These are phyloP conservation scores for Phorcus lineatus DNA, from an alignment of 2,888 invertebrate genomes.

Conservation along the genomic window DNA sequence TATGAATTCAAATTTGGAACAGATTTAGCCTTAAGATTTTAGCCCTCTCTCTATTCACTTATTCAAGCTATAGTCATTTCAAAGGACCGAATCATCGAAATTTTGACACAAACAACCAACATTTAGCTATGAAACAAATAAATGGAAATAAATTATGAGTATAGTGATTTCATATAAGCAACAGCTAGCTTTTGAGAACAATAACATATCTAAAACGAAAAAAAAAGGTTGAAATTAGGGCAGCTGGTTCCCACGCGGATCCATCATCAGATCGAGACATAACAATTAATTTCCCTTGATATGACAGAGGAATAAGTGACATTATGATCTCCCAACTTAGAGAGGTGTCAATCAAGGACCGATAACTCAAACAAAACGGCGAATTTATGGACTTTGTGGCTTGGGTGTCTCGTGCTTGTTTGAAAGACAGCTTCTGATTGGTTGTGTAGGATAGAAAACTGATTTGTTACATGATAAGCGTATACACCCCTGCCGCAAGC, in stretches of 20 bases:
- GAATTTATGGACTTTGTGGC: background rate
- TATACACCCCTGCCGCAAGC: background rate
- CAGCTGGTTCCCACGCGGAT: background rate
- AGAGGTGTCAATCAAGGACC: background rate
- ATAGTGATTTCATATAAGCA: no score
- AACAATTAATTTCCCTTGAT: background rate
- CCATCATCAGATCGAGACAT: background rate
- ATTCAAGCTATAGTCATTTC: no score
- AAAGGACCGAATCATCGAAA: no score
- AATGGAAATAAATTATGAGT: no score
- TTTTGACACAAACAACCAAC: no score
- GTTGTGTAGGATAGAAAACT: background rate
- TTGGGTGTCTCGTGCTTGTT: conserved; percentile 4
- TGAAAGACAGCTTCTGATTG: background rate
- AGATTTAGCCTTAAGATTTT: no score
- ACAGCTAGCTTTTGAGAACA: no score
- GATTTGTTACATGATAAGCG: background rate
- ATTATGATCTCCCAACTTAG: background rate
- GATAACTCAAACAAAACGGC: background rate
- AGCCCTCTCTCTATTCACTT: no score
- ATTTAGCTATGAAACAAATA: no score
- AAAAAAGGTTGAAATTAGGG: no score
- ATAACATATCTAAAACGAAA: no score
- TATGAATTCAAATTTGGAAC: no score
- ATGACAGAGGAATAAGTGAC: conserved; percentile 9